These are phyloP conservation scores for Helostoma temminkii DNA, from an alignment of 2,797 vertebrate genomes.

Conservation along the genomic window DNA sequence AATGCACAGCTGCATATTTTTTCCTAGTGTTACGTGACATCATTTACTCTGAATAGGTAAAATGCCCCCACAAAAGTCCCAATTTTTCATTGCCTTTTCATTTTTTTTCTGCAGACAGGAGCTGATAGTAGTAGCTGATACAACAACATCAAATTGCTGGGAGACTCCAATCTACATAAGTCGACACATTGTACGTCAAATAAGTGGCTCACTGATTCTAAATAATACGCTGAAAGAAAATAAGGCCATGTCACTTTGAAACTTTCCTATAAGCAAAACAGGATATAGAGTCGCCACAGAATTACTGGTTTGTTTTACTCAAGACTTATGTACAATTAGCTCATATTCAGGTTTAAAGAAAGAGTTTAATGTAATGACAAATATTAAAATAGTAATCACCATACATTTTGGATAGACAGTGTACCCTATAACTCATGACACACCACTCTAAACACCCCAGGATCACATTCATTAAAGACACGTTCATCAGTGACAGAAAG, in stretches of 20 bases:
- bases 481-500: background rate
- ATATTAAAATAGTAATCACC: background rate
- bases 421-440: slow-evolving; percentile 10
- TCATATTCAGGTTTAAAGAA: slow-evolving; percentile 1
- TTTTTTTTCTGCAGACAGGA: slow-evolving; percentile 3
- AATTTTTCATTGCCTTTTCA: background rate
- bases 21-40: background rate
- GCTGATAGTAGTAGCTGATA: background rate
- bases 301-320: background rate
- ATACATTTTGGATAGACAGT: background rate
- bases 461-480: background rate
- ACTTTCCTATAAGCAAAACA: background rate
- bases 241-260: background rate
- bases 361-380: slow-evolving; percentile 6
- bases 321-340: background rate
- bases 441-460: background rate
- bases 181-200: slow-evolving; percentile 6
- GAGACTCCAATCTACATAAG: background rate
- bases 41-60: background rate
- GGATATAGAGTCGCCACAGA: background rate
- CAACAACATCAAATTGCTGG: background rate
- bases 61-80: background rate
- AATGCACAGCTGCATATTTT: background rate
- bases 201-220: background rate
- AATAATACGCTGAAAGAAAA: background rate